Percentiles rank a stretch among this genome's conserved stretches.
Conservation (phyloP, 2,888 invertebrate genomes). For the Dromius quadrimaculatus region DNA sequence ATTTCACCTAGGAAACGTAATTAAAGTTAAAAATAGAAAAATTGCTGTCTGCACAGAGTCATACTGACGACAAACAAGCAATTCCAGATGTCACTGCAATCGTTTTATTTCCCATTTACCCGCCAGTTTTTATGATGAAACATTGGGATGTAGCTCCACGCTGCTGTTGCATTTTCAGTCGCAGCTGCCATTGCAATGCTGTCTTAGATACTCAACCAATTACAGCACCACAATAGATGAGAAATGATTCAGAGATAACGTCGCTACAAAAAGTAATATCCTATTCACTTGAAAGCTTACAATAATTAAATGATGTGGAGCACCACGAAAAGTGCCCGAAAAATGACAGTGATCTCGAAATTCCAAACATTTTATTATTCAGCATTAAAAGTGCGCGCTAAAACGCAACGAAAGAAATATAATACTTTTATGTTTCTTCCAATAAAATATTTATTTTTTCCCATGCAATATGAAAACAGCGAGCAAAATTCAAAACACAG, state of each 20-base stretch:
- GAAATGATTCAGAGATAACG: conserved; percentile 19
- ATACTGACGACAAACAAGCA: conserved; percentile 46
- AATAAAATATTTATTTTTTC: no score
- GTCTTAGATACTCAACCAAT: conserved; percentile 20
- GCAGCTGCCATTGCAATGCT: background rate
- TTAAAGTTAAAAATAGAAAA: conserved; percentile 42
- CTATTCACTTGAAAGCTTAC: no score
- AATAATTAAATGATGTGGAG: no score
- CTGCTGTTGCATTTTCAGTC: background rate
- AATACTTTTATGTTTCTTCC: no score
- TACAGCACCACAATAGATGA: conserved; percentile 23
- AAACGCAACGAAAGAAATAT: no score
- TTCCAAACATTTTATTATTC: no score
- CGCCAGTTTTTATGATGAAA: conserved; percentile 39
- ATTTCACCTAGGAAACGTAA: conserved; percentile 38
- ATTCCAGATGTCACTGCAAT: conserved; percentile 36
- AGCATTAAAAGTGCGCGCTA: no score
- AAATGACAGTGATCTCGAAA: no score
- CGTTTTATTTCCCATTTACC: conserved; percentile 29
- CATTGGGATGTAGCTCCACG: conserved; percentile 22
- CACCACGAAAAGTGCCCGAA: no score
- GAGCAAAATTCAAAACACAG: conserved; percentile 17
- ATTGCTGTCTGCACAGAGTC: conserved; percentile 37
- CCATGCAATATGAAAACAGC: background rate
- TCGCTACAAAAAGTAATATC: background rate